Conservation (phyloP, 2,888 invertebrate genomes). For the Julus scanicus region DNA sequence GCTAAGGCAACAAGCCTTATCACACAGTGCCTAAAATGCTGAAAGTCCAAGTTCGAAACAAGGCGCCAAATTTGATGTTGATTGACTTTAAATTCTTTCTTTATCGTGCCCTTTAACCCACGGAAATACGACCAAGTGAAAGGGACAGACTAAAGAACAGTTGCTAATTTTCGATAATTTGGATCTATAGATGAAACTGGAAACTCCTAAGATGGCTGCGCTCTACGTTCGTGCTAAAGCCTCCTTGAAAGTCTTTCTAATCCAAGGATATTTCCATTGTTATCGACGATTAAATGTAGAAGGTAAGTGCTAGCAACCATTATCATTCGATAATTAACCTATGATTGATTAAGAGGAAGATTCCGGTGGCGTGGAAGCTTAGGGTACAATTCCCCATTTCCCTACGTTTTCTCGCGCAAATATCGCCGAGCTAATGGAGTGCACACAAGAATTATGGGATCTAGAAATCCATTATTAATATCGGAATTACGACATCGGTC, state of each 20-base stretch:
- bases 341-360: neutral
- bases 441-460: conserved; percentile 9
- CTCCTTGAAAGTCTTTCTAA: neutral
- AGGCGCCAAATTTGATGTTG: too few species aligned
- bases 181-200: too few species aligned
- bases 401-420: neutral
- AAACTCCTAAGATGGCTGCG: neutral
- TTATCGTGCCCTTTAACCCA: too few species aligned
- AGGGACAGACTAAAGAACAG: too few species aligned
- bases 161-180: neutral
- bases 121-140: too few species aligned
- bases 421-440: conserved; percentile 7
- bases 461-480: conserved; percentile 26
- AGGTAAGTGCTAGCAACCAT: neutral
- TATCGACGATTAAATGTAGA: neutral
- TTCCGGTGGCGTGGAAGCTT: neutral
- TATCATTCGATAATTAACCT: conserved; percentile 3
- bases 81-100: too few species aligned
- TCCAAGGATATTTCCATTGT: neutral
- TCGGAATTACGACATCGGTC: conserved; percentile 1
- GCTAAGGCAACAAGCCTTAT: too few species aligned
- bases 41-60: too few species aligned
- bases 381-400: neutral
- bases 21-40: too few species aligned
- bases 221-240: neutral